Conservation (phyloP, 2,113 vertebrate species). For the Raphicerus campestris region DNA sequence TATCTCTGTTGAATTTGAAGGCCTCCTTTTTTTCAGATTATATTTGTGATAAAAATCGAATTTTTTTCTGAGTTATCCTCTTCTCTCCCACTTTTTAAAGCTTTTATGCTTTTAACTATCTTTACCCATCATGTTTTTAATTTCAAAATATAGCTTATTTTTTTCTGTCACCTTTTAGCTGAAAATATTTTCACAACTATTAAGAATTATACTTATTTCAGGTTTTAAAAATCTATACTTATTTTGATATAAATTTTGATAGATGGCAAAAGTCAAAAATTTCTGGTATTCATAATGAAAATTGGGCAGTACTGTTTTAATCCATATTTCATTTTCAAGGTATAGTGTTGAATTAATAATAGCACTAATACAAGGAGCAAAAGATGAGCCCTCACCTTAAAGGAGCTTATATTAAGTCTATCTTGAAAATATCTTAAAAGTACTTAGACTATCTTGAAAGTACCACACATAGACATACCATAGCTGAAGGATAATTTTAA, state of each 20-base stretch:
- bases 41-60: not conserved
- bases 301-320: not conserved
- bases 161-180: not conserved
- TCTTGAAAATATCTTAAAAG: not conserved
- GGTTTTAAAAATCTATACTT: not conserved
- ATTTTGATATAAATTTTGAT: not conserved
- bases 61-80: not conserved
- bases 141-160: not conserved
- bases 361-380: not conserved
- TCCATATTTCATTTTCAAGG: not conserved
- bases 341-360: not conserved
- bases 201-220: not conserved
- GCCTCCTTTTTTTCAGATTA: not conserved
- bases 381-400: not conserved
- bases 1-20: not conserved
- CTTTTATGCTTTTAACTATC: not conserved
- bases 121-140: not conserved
- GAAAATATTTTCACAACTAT: not conserved
- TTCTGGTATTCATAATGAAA: not conserved
- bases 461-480: not conserved
- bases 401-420: not conserved
- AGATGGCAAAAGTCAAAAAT: not conserved
- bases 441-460: not conserved
- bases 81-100: not conserved
- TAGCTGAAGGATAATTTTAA: not conserved